Evolutionary conservation across 2,113 vertebrate species (phyloP), one percentile per base, ranked within the genome.

Genomic region (Elanoides forficatus): DNA sequence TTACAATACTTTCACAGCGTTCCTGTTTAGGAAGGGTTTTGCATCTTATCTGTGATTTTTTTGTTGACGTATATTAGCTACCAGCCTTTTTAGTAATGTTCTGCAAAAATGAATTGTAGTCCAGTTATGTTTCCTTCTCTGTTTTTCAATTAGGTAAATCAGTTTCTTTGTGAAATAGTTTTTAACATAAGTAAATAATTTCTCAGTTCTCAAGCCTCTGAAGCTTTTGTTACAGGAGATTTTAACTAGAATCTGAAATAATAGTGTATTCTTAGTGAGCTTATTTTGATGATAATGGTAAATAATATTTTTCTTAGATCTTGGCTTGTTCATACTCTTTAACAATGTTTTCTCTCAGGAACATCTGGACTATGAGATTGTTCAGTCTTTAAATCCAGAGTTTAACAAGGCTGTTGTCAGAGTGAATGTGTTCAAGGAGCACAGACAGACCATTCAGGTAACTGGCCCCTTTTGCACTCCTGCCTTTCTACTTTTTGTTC

Each of bases 381-480:
- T 99, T 95, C 99, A 99, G 97, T 99, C 99, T 43, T 97, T 99
- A 88, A 99, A 99, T 84, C 99, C 99, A 0, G 99, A 99, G 93
- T 99, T 99, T 97, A 99, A 99, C 98, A 99, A 99, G 97, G 99
- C 99, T 4, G 99, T 99, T 76, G 99, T 99, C 82, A 98, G 99
- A 75, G 99, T 99, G 66, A 99, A 99, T 26, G 98, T 99, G 59
- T 99, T 99, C 97, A 99, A 99, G 93, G 99, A 99, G 94, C 99
- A 99, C 95, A 98, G 99, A 29, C 99, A 99, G 98, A 99, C 99
- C 9, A 99, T 99, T 88, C 99, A 99, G 99, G 99, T 99, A 97
- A 96, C 47, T 9, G 25, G 8, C 12, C 10, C n/a, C 47, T 38
- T 48, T 16, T 32, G 7, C 13, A 2, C n/a, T 34, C 55, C 29